phyloP scores from a whole-genome alignment of 2,113 vertebrate species.

The Xyrauchen texanus region DNA sequence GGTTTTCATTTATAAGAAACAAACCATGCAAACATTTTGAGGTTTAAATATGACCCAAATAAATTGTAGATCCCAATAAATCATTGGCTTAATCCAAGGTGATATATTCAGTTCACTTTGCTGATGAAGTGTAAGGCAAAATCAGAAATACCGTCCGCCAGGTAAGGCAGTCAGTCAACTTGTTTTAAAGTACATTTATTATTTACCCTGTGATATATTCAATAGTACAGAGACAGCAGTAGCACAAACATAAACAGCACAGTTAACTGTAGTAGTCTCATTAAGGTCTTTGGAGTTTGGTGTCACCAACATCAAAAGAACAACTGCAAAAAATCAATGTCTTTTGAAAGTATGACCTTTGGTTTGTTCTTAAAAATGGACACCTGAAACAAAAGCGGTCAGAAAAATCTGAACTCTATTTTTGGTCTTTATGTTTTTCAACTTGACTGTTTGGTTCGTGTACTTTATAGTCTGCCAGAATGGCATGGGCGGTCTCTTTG shows the following conservation, averaged over 20 bases:
- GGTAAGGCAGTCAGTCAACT: not conserved
- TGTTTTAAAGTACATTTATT: not conserved
- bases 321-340: not conserved
- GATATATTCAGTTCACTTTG: not conserved
- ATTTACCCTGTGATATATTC: not conserved
- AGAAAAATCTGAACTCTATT: conserved; percentile 48
- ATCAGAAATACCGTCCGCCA: not conserved
- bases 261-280: not conserved
- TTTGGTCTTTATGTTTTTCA: conserved; percentile 41
- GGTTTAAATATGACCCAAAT: not conserved
- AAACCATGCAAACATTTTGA: not conserved
- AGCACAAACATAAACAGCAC: not conserved
- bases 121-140: conserved; percentile 28
- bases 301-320: not conserved
- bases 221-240: not conserved
- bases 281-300: not conserved
- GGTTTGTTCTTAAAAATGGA: conserved; percentile 1
- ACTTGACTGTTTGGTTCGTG: conserved; percentile 62
- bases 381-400: not conserved
- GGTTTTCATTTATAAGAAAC: conserved; percentile 7
- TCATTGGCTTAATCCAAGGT: not conserved
- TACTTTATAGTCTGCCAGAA: conserved; percentile 90
- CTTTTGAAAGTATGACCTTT: not conserved
- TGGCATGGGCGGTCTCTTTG: conserved; percentile 84
- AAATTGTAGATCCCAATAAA: not conserved